Percentiles rank a stretch among this genome's conserved stretches.
These are phyloP conservation scores for Chirona hameri DNA, from an alignment of 2,888 invertebrate genomes.

Conservation along the genomic window DNA sequence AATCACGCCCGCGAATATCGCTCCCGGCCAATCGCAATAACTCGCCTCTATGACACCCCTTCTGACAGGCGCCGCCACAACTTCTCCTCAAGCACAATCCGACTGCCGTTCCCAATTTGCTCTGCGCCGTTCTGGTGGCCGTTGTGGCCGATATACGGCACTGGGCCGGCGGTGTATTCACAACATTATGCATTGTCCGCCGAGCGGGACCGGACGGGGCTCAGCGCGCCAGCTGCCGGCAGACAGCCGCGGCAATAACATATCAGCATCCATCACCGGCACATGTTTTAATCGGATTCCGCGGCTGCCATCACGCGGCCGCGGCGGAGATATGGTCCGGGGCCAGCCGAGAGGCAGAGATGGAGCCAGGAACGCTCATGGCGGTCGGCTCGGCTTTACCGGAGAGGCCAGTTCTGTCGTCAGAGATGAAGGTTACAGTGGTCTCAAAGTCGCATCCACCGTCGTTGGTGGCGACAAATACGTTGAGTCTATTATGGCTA, in stretches of 20 bases:
- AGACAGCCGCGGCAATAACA: not conserved
- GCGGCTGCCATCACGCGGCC: not conserved
- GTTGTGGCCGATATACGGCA: constrained; percentile 4
- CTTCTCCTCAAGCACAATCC: constrained; percentile 13
- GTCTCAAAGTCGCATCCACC: too few species aligned
- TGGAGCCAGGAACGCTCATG: too few species aligned
- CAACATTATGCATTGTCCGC: not conserved
- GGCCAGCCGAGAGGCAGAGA: not conserved
- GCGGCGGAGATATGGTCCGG: not conserved
- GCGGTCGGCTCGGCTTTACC: not conserved
- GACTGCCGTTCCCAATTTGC: not conserved
- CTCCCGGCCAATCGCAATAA: constrained; percentile 11
- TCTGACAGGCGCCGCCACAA: constrained; percentile 14
- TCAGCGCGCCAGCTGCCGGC: not conserved
- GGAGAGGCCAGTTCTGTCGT: too few species aligned
- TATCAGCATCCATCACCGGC: not conserved
- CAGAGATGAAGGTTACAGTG: too few species aligned
- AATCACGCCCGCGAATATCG: not conserved
- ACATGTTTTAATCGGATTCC: constrained; percentile 10
- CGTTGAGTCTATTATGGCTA: too few species aligned
- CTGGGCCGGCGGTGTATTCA: not conserved
- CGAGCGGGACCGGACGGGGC: not conserved
- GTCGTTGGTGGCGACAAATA: too few species aligned
- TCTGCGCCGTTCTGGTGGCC: not conserved
- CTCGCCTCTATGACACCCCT: not conserved